Evolutionary conservation across 2,113 vertebrate genomes (phyloP).

Genomic region (Rhynchopsitta pachyrhyncha): DNA sequence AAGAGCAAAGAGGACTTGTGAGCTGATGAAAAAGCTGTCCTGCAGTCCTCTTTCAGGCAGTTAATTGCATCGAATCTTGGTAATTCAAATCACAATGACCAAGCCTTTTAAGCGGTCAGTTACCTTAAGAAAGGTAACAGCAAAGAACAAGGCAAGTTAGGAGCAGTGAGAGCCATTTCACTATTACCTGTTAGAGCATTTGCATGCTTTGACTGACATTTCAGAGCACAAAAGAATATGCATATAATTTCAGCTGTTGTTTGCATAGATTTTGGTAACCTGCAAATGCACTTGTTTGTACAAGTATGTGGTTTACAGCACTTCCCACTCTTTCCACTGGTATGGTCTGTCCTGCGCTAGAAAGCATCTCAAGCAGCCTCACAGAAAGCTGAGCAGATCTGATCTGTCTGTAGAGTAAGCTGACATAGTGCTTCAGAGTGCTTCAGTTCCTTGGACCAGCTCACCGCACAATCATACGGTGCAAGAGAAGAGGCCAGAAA

Average conservation of each 20-base stretch:
- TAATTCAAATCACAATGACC: neutral
- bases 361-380: neutral
- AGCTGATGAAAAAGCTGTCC: neutral
- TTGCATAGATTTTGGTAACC: neutral
- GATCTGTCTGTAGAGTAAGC: neutral
- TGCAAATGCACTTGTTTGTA: neutral
- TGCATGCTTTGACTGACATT: neutral
- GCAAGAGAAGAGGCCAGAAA: neutral
- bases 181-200: neutral
- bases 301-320: neutral
- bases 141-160: neutral
- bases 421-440: no score
- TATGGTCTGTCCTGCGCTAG: accelerated
- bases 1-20: neutral
- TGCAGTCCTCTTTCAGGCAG: neutral
- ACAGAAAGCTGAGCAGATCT: neutral
- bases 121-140: neutral
- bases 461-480: neutral
- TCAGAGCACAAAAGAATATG: neutral
- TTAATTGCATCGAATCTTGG: neutral
- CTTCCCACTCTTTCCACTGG: neutral
- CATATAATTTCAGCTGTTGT: neutral
- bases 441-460: neutral
- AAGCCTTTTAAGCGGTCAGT: neutral
- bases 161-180: neutral